Evolutionary conservation across 2,888 invertebrate species (phyloP), one percentile per base, ranked within the genome.

Genomic region (Perizoma affinitatum): DNA sequence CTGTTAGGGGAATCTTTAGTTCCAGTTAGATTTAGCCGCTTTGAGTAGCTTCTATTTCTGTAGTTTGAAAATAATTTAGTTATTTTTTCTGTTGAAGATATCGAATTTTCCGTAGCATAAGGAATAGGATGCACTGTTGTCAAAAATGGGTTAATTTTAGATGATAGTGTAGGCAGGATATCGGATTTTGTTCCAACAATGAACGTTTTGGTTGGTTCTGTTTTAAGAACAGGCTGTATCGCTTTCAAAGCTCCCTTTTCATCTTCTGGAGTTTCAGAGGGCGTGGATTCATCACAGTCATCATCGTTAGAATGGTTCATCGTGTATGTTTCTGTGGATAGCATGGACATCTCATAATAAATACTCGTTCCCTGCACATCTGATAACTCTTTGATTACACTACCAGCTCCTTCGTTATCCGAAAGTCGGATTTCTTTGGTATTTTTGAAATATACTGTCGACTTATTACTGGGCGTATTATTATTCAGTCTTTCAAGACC

Each of bases 341-440:
- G 66, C 33, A 92, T 87, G 50, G 92, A 90, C 88, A 88, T 89
- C 76, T 92, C 91, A 63, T 91, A 92, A 74, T 91, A 92, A 79
- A 93, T 88, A 82, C 92, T 93, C 67, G 92, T 93, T 68, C 90
- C 92, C 34, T 92, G 90, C 55, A 89, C 87, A 78, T 92, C 92
- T 69, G 89, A 88, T 70, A 90, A 74, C 72, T 84, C 86, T 77
- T 85, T 86, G 47, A 84, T 87, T 58, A 77, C 76, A 58, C 83
- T 87, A 36, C 84, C 82, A 59, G 90, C 88, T 56, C 86, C 82
- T 59, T 91, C 91, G 61, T 90, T 91, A 71, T 92, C 91, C 68
- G 83, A 74, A 58, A 91, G 77, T 62, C 87, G 86, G 61, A 92
- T 86, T 74, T 93, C 87, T 85, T 93, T 93, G 69, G 93, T 93